Base-by-base conservation (phyloP, 2,797 vertebrate species). In the Pagetopsis macropterus region DNA sequence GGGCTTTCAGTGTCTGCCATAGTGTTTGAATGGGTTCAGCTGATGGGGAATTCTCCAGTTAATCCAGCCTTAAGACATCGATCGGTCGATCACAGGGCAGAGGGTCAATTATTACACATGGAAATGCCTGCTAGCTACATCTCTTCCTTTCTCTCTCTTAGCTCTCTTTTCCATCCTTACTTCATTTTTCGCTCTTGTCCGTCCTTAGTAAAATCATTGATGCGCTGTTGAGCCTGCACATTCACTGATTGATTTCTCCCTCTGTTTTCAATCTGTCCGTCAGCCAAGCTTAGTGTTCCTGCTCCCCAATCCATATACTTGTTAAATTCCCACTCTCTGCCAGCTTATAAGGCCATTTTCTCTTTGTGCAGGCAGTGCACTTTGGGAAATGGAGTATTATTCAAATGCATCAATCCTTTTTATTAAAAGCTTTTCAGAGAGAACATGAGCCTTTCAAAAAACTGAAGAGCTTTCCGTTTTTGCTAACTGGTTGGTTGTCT, bases 181-280 rank as follows among this genome's bases (percentile, higher is more conserved):
- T 81, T 71, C 65, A 59, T 70, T 78, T 82, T 59, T 75, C 54
- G 7, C 63, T 72, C 70, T 55, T 61, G 69, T 84, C 76, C 75
- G 64, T 69, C 63, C 41, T 70, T 48, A 75, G 79, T 81, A 78
- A 88, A 91, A 89, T 91, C 86, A 85, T 78, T 74, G 70, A 84
- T 79, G 78, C 75, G 85, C 92, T 90, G 88, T 90, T 86, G 65
- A 85, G 81, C 80, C 70, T 84, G 82, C 86, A 65, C 59, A 76
- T 52, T 72, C 76, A 43, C 83, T 80, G 88, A 90, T 90, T 87
- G 85, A 88, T 93, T 93, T 88, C 87, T 83, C 68, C 78, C 83
- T 88, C 82, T 73, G 72, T 89, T 91, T 89, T 88, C 78, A 84
- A 87, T 93, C 85, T 83, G 86, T 84, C 85, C 86, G 83, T 88